These are phyloP conservation scores for Phaethon lepturus DNA, from an alignment of 2,113 vertebrate species.

Conservation along the genomic window DNA sequence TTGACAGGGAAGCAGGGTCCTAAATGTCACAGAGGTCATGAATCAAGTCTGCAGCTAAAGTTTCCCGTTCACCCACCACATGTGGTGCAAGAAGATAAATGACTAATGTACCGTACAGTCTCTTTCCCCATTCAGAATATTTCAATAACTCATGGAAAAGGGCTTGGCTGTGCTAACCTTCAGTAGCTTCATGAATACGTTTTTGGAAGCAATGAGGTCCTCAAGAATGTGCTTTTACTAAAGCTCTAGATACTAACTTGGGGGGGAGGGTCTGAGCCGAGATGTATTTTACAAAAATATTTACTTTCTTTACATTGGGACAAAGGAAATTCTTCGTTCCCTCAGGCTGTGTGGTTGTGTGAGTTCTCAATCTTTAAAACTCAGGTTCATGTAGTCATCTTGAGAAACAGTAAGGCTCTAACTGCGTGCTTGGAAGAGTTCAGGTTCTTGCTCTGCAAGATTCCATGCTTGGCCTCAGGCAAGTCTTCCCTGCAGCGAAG, in stretches of 20 bases:
- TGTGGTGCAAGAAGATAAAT: fast-evolving
- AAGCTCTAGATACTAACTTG: background rate
- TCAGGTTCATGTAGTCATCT: fast-evolving
- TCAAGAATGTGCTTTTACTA: background rate
- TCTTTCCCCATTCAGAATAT: background rate
- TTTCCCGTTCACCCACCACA: background rate
- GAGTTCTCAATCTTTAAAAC: background rate
- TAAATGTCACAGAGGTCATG: fast-evolving
- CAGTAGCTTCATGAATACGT: background rate
- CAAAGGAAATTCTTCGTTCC: background rate
- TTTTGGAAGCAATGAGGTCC: background rate
- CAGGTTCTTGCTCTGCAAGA: background rate
- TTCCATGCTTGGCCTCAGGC: background rate
- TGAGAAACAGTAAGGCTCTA: background rate
- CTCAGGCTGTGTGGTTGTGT: background rate
- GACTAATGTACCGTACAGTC: fast-evolving
- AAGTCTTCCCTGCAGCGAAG: background rate
- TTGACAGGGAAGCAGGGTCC: background rate
- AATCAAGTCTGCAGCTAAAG: background rate
- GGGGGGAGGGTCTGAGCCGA: background rate
- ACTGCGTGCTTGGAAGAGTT: background rate
- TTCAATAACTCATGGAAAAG: background rate
- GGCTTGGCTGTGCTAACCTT: background rate
- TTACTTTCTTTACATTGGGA: fast-evolving
- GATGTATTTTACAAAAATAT: background rate